phyloP scores from a whole-genome alignment of 2,113 vertebrate species.

The Atlantisia rogersi region DNA sequence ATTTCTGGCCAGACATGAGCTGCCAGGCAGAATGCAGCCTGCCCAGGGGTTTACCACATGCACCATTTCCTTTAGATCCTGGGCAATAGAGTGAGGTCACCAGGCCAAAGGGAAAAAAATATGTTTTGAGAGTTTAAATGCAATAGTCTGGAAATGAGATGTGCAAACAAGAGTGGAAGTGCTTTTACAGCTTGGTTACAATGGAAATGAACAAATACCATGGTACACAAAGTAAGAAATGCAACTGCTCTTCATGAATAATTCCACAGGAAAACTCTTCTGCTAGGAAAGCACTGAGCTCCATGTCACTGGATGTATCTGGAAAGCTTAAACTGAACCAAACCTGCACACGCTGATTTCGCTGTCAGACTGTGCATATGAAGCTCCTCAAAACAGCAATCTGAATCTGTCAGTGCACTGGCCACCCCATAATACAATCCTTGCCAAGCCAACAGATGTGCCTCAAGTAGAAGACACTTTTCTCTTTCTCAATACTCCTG shows the following conservation, averaged over 20 bases:
- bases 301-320: background rate
- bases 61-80: background rate
- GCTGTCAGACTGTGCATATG: background rate
- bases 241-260: background rate
- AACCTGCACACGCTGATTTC: background rate
- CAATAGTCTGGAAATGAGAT: background rate
- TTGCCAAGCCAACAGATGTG: background rate
- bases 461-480: background rate
- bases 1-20: background rate
- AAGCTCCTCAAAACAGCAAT: background rate
- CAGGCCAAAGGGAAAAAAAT: background rate
- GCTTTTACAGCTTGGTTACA: background rate
- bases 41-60: fast-evolving
- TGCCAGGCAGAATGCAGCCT: background rate
- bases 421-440: background rate
- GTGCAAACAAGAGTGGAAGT: background rate
- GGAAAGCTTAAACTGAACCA: background rate
- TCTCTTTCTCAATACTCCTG: background rate
- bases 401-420: background rate
- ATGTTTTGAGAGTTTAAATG: background rate
- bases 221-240: background rate
- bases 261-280: background rate
- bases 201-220: background rate
- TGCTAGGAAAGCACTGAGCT: background rate
- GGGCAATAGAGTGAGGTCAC: background rate